Evolutionary conservation across 2,113 vertebrate genomes (phyloP).

Genomic region (Semnornis frantzii): DNA sequence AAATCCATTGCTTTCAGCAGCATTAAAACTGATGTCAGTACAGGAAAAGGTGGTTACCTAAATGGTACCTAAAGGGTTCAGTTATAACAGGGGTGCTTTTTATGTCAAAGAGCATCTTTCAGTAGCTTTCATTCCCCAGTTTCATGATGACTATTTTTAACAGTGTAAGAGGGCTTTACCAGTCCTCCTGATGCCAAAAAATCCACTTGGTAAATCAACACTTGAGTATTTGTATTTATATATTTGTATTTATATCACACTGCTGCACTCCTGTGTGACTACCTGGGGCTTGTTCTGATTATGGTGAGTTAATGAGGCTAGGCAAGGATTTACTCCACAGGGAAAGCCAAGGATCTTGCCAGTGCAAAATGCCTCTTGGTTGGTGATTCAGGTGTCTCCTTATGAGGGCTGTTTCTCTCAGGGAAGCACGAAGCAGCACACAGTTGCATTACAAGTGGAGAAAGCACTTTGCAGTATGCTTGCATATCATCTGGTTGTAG

Average conservation of each 20-base stretch:
- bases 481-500: not conserved
- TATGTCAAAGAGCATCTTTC: not conserved
- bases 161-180: not conserved
- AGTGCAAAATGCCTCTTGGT: not conserved
- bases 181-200: not conserved
- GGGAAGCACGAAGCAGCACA: not conserved
- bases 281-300: not conserved
- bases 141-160: not conserved
- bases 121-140: not conserved
- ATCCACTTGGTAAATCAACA: not conserved
- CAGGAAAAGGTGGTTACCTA: not conserved
- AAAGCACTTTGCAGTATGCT: not conserved
- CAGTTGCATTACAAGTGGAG: not conserved
- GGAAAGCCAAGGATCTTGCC: not conserved
- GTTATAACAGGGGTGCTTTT: not conserved
- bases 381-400: not conserved
- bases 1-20: not conserved
- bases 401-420: not conserved
- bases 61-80: not conserved
- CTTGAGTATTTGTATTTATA: not conserved
- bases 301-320: not conserved
- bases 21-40: not conserved
- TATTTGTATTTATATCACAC: too few relatives aligned
- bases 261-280: not conserved
- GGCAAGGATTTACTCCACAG: not conserved